These are phyloP conservation scores for Styela plicata DNA, from an alignment of 23 tunicate species.

Conservation along the genomic window DNA sequence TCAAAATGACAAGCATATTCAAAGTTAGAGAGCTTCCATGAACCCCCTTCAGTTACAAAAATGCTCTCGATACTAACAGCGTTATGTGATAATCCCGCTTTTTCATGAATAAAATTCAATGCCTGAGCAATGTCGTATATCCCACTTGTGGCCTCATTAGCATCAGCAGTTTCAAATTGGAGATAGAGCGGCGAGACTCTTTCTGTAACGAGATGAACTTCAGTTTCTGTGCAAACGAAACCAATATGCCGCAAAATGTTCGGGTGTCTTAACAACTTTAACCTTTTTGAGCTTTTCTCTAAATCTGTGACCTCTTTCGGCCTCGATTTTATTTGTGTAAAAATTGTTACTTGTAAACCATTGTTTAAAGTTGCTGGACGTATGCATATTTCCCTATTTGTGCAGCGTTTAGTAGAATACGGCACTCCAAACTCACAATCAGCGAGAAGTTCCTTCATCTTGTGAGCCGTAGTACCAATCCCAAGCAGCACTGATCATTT, in stretches of 20 bases:
- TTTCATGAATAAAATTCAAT: slow-evolving; percentile 77
- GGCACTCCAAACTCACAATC: slow-evolving; percentile 71
- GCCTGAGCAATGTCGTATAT: slow-evolving; percentile 83
- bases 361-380: slow-evolving; percentile 61
- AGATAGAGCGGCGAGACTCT: slow-evolving; percentile 46
- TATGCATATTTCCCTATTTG: slow-evolving; percentile 13
- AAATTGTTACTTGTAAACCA: slow-evolving; percentile 60
- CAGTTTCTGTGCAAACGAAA: slow-evolving; percentile 49
- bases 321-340: slow-evolving; percentile 24
- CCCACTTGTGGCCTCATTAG: slow-evolving; percentile 86
- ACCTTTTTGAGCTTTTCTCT: slow-evolving; percentile 10
- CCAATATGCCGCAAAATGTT: slow-evolving; percentile 68
- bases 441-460: slow-evolving; percentile 67
- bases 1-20: slow-evolving; percentile 67
- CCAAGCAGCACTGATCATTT: slow-evolving; percentile 76
- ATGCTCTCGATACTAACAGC: slow-evolving; percentile 43
- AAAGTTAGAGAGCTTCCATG: slow-evolving; percentile 75
- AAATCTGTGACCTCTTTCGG: slow-evolving; percentile 20
- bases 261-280: slow-evolving; percentile 78
- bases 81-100: slow-evolving; percentile 63
- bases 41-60: slow-evolving; percentile 51
- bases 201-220: slow-evolving; percentile 78
- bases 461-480: slow-evolving; percentile 94
- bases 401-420: slow-evolving; percentile 5
- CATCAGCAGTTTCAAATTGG: slow-evolving; percentile 44